These are phyloP conservation scores for Vespertilio murinus DNA, from an alignment of 2,797 vertebrate species.

Conservation along the genomic window DNA sequence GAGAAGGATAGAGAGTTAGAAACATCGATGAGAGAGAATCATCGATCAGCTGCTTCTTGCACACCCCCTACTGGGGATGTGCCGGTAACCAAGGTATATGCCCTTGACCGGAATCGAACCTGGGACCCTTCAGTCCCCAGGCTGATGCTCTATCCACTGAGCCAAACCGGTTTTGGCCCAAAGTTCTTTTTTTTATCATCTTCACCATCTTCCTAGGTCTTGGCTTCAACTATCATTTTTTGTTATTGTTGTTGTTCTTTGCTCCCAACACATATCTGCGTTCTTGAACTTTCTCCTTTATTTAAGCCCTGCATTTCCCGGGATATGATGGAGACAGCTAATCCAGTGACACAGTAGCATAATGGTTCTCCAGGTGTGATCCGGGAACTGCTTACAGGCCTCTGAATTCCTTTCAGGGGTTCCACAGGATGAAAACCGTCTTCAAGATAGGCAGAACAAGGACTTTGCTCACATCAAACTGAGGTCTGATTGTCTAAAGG, in stretches of 20 bases:
- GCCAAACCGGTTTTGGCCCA: too few species aligned
- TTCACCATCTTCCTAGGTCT: neutral
- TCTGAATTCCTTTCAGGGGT: neutral
- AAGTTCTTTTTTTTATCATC: neutral
- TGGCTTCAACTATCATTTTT: neutral
- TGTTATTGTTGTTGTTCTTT: neutral
- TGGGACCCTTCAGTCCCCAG: too few species aligned
- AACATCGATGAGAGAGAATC: too few species aligned
- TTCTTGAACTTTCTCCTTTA: neutral
- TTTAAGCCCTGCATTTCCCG: neutral
- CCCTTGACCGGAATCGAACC: too few species aligned
- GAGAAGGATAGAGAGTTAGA: too few species aligned
- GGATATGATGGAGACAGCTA: neutral
- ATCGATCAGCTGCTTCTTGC: too few species aligned
- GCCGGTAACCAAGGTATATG: too few species aligned
- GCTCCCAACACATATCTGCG: neutral
- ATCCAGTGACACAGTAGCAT: neutral
- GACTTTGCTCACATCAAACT: neutral
- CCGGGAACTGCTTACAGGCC: neutral
- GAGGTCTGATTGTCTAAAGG: neutral
- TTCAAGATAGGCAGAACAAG: neutral
- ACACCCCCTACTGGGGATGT: too few species aligned
- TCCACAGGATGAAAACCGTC: neutral
- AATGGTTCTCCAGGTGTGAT: neutral
- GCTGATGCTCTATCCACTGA: too few species aligned